Percentiles rank a stretch among this genome's conserved stretches.
phyloP scores from a whole-genome alignment of 2,797 vertebrate species.

The Gouania willdenowi region DNA sequence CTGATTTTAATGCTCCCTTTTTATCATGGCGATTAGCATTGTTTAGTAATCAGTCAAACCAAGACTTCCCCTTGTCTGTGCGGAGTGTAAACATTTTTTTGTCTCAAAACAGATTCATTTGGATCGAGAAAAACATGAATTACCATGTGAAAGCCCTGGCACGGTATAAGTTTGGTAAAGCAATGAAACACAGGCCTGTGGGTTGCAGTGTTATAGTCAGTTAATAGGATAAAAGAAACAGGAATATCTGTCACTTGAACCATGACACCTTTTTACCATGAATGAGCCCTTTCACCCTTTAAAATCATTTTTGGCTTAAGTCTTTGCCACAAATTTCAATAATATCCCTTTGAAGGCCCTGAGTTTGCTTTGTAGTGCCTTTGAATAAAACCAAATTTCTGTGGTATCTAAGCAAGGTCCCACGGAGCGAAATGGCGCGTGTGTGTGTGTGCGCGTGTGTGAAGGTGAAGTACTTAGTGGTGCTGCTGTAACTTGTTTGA shows the following conservation, averaged over 20 bases:
- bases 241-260: conserved; percentile 48
- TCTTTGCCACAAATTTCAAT: conserved; percentile 32
- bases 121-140: conserved; percentile 52
- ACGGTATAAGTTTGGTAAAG: too few species aligned
- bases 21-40: conserved; percentile 68
- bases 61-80: conserved; percentile 55
- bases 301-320: conserved; percentile 28
- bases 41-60: conserved; percentile 67
- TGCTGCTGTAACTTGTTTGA: conserved; percentile 22
- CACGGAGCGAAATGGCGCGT: conserved; percentile 1
- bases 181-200: conserved; percentile 47
- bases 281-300: conserved; percentile 29
- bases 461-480: conserved; percentile 15
- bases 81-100: conserved; percentile 68
- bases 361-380: conserved; percentile 46
- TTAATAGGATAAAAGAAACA: conserved; percentile 41
- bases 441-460: conserved; percentile 2
- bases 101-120: conserved; percentile 48
- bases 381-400: conserved; percentile 30
- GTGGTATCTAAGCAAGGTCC: conserved; percentile 13
- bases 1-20: conserved; percentile 70
- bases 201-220: conserved; percentile 38
- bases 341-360: conserved; percentile 26
- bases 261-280: conserved; percentile 53
- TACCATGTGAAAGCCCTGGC: conserved; percentile 39